Percentiles rank a stretch among this genome's conserved stretches.
Conservation (phyloP, 2,888 invertebrate genomes). For the Coenonympha glycerion region DNA sequence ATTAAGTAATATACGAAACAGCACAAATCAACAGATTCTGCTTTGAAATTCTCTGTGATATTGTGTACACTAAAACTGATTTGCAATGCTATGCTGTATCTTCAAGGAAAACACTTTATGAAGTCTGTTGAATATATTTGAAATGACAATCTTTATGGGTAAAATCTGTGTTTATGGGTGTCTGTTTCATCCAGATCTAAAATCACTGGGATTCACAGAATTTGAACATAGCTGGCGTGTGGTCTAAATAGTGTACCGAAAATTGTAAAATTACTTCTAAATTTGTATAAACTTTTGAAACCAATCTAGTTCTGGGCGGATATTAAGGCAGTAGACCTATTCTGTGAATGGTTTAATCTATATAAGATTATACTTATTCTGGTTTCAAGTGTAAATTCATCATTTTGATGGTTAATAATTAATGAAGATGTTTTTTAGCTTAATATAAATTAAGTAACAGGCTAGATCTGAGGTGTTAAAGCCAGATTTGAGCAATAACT, state of each 20-base stretch:
- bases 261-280: conserved; percentile 4
- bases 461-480: conserved; percentile 27
- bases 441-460: conserved; percentile 29
- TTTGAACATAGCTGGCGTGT: conserved; percentile 9
- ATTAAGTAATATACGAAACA: background rate
- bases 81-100: background rate
- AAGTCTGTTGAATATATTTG: background rate
- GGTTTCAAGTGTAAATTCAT: conserved; percentile 22
- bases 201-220: background rate
- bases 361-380: conserved; percentile 7
- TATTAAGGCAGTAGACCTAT: conserved; percentile 7
- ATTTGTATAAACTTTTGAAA: conserved; percentile 2
- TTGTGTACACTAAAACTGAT: background rate
- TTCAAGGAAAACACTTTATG: background rate
- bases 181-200: background rate
- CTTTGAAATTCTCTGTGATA: background rate
- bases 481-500: conserved; percentile 26
- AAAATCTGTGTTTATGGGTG: conserved; percentile 4
- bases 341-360: background rate
- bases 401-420: conserved; percentile 16
- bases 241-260: conserved; percentile 2
- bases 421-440: conserved; percentile 28
- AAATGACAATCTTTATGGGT: too few relatives aligned
- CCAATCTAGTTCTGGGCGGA: conserved; percentile 12
- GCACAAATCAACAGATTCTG: background rate